Evolutionary conservation across 2,888 invertebrate genomes (phyloP).

Genomic region (Nemotelus pantherinus): DNA sequence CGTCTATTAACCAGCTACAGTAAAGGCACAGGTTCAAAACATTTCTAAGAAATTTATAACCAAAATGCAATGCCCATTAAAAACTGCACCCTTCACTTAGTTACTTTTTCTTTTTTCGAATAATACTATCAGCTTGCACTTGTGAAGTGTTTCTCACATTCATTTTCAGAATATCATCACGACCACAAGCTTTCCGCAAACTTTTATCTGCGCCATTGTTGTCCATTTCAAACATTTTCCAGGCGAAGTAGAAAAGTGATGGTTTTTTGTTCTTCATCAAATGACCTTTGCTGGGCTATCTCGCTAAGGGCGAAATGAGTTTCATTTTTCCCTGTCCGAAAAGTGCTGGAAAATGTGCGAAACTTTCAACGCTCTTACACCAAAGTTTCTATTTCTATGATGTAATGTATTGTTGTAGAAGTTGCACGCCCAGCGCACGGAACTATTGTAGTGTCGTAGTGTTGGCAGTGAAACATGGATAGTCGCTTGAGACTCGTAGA

Average conservation of each 20-base stretch:
- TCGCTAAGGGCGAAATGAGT: background rate
- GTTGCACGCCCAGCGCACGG: too few species aligned
- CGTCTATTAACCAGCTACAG: too few species aligned
- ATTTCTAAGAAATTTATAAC: too few species aligned
- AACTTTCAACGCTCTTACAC: background rate
- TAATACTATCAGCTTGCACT: background rate
- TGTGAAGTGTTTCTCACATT: background rate
- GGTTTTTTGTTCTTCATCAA: background rate
- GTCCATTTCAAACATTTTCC: background rate
- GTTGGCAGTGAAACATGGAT: too few species aligned
- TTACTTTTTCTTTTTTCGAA: too few species aligned
- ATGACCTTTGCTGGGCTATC: background rate
- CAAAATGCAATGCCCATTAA: too few species aligned
- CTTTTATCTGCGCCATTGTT: background rate
- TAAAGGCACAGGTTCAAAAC: too few species aligned
- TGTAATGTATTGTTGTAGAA: too few species aligned
- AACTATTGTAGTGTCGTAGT: too few species aligned
- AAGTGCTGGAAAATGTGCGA: constrained; percentile 15
- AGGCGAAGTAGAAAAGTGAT: background rate
- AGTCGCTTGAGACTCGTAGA: background rate
- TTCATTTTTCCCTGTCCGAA: background rate
- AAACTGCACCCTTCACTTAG: too few species aligned
- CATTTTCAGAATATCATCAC: background rate
- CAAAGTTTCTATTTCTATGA: too few species aligned
- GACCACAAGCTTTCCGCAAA: background rate